Conservation (phyloP, 2,797 vertebrate genomes). For the Peromyscus eremicus region DNA sequence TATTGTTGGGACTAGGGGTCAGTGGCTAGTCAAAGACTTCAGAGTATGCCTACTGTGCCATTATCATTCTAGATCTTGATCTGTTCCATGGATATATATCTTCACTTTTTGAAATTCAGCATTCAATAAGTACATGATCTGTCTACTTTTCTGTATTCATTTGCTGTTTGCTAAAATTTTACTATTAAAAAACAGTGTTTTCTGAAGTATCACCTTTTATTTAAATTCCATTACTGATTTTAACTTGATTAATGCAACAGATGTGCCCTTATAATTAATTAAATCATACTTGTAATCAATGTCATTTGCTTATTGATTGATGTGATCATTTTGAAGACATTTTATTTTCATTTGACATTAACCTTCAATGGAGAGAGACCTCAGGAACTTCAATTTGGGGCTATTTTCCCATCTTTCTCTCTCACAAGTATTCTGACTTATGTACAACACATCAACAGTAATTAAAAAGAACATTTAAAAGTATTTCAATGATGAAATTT, state of each 20-base stretch:
- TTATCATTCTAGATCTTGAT: neutral
- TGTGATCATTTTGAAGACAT: conserved; percentile 73
- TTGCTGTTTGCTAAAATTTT: conserved; percentile 19
- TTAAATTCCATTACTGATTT: conserved; percentile 75
- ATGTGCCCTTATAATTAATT: conserved; percentile 75
- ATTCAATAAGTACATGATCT: neutral
- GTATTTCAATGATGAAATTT: neutral
- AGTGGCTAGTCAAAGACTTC: neutral
- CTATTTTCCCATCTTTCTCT: neutral
- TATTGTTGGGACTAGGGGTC: neutral
- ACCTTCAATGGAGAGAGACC: conserved; percentile 67
- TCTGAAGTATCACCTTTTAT: conserved; percentile 22
- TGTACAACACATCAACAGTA: neutral
- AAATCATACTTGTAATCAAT: conserved; percentile 78
- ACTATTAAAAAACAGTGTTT: conserved; percentile 11
- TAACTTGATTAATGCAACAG: conserved; percentile 77
- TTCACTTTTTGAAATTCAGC: conserved; percentile 21
- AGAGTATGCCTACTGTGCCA: too few species aligned
- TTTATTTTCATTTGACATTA: conserved; percentile 78
- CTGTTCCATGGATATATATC: neutral
- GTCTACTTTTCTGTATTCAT: neutral
- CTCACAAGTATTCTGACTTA: neutral
- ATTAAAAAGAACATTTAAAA: neutral
- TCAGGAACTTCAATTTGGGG: conserved; percentile 35
- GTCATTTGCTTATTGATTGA: conserved; percentile 80